Evolutionary conservation across 2,888 invertebrate species (phyloP), one percentile per base, ranked within the genome.

Genomic region (Caenorhabditis sinica): DNA sequence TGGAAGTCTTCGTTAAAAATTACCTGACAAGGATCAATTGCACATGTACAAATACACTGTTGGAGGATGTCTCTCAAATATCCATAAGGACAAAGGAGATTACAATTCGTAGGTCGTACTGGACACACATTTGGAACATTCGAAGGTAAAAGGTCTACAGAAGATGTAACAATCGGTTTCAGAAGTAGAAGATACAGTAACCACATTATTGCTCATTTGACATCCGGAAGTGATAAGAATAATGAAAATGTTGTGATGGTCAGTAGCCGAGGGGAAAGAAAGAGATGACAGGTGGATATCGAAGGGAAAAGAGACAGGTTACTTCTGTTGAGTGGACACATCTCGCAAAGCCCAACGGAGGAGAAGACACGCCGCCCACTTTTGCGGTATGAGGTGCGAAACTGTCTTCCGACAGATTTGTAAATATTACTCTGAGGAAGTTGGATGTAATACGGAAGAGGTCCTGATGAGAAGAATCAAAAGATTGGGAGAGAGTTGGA

Each of bases 1-100:
- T n/a, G n/a, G n/a, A n/a, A n/a, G n/a, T n/a, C n/a, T n/a, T n/a
- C n/a, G n/a, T n/a, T n/a, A n/a, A 23, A 11, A 36, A 17, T 72
- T 77, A 90, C 90, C 83, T 87, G 83, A 66, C 90, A 90, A 13
- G 90, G 89, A 77, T 90, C 88, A 11, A 86, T 87, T 65, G 85
- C 90, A 88, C 83, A 90, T 30, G 86, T 86, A 86, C 77, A 90
- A 20, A 65, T 66, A 56, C 87, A 87, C 40, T 81, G 63, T 23
- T 66, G 71, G 5, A 73, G 56, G n/a, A 66, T 13, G 33, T 85
- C 82, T 43, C 74, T 45, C 0, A 86, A 36, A 82, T 89, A 90
- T 33, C 90, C 90, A 66, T 82, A 85, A 8, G 89, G 88, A 75
- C 90, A 90, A 36, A 89, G 72, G 4, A 89, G 68, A 40, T 84